Evolutionary conservation across 2,113 vertebrate genomes (phyloP).

Genomic region (Vicugna pacos): DNA sequence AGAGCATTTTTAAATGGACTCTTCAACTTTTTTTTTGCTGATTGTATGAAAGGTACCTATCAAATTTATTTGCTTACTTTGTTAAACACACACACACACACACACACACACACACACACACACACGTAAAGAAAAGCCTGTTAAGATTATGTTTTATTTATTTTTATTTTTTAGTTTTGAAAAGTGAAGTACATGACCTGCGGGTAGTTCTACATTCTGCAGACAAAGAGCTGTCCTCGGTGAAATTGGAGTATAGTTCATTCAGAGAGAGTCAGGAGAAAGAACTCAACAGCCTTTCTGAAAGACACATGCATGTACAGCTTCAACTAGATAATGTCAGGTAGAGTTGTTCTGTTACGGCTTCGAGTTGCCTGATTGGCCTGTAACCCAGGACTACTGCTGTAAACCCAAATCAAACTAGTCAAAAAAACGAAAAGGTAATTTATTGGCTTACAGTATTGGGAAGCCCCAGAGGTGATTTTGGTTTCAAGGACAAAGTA

Average conservation of each 20-base stretch:
- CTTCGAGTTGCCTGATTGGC: not conserved
- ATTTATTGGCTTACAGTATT: not conserved
- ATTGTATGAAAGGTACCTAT: not conserved
- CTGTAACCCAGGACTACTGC: too few species aligned
- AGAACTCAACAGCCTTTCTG: constrained; percentile 91
- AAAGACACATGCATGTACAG: constrained; percentile 91
- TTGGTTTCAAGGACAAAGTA: constrained; percentile 3
- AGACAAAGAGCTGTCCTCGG: constrained; percentile 92
- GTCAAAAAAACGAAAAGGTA: not conserved
- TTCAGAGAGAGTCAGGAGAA: constrained; percentile 89
- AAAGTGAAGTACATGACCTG: constrained; percentile 94
- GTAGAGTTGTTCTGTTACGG: constrained; percentile 81
- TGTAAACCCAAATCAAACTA: not conserved
- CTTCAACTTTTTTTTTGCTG: not conserved
- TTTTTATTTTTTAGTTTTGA: constrained; percentile 89
- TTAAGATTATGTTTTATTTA: not conserved
- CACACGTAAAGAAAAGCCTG: not conserved
- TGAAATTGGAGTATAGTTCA: constrained; percentile 85
- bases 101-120: too few species aligned
- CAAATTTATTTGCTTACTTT: not conserved
- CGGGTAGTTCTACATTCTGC: constrained; percentile 95
- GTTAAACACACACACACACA: not conserved
- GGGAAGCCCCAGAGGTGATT: not conserved
- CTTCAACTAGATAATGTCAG: constrained; percentile 95
- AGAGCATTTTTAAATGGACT: not conserved